Conservation (phyloP, 2,113 vertebrate genomes). For the Periophthalmodon schlosseri region DNA sequence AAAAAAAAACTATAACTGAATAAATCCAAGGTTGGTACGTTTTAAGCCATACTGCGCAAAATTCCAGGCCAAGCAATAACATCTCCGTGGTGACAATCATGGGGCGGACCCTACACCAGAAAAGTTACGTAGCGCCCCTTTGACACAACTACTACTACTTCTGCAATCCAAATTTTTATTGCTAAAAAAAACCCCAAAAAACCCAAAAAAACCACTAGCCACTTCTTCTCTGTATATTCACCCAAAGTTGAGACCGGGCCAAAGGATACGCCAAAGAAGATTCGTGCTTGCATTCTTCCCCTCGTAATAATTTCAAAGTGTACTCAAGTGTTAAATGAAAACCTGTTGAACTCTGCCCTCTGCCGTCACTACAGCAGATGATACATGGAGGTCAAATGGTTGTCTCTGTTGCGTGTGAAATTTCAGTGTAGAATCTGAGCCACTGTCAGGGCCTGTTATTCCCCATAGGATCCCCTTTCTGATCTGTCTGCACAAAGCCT, state of each 20-base stretch:
- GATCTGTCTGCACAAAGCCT: constrained; percentile 10
- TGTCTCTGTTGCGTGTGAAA: constrained; percentile 15
- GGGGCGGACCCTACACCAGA: too few relatives aligned
- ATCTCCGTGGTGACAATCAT: too few relatives aligned
- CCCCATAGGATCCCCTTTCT: constrained; percentile 20
- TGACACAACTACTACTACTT: too few relatives aligned
- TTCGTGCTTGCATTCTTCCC: neutral
- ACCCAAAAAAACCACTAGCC: too few relatives aligned
- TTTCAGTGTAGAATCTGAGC: constrained; percentile 25
- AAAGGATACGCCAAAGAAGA: neutral
- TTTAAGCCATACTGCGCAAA: too few relatives aligned
- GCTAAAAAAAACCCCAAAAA: too few relatives aligned
- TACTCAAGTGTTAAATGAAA: constrained; percentile 11
- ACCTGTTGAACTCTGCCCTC: constrained; percentile 26
- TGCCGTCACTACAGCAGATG: constrained; percentile 11
- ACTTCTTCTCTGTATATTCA: neutral
- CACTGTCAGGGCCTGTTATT: constrained; percentile 10
- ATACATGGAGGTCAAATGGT: constrained; percentile 30
- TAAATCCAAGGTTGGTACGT: too few relatives aligned
- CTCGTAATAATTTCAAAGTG: neutral
- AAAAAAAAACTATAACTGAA: too few relatives aligned
- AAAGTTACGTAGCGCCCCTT: too few relatives aligned
- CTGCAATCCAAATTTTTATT: too few relatives aligned
- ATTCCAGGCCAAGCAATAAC: too few relatives aligned
- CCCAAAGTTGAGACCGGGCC: neutral